Conservation (phyloP, 1,140 invertebrate species). For the Diachasmimorpha longicaudata region DNA sequence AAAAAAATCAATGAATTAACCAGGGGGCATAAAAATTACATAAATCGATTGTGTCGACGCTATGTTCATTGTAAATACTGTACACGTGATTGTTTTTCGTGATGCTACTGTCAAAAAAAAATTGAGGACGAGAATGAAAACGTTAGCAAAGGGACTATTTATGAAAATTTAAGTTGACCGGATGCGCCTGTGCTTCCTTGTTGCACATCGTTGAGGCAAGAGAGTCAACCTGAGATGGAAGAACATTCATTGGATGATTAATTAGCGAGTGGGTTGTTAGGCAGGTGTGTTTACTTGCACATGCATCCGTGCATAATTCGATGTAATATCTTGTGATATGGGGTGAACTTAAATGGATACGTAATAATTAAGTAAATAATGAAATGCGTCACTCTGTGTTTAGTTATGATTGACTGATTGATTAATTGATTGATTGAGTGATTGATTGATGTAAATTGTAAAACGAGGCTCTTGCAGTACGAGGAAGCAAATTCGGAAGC, state of each 20-base stretch:
- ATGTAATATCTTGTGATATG: conserved; percentile 58
- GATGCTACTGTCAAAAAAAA: too few relatives aligned
- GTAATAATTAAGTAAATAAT: conserved; percentile 9
- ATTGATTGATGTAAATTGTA: conserved; percentile 6
- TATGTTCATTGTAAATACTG: too few relatives aligned
- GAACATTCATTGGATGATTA: conserved; percentile 4
- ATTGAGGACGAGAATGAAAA: too few relatives aligned
- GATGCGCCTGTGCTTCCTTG: neutral
- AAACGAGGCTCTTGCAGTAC: conserved; percentile 46
- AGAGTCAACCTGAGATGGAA: neutral
- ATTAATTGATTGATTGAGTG: neutral
- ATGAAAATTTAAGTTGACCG: neutral
- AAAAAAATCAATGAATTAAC: conserved; percentile 21
- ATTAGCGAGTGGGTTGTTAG: conserved; percentile 9
- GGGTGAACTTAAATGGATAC: conserved; percentile 21
- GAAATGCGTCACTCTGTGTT: conserved; percentile 48
- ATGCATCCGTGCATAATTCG: conserved; percentile 47
- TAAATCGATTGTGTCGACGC: neutral
- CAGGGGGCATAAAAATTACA: too few relatives aligned
- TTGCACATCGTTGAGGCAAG: neutral
- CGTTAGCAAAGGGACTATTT: neutral
- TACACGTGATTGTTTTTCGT: too few relatives aligned
- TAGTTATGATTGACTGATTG: conserved; percentile 32
- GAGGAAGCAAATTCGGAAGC: conserved; percentile 63
- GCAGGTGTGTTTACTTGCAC: conserved; percentile 38